These are phyloP conservation scores for Mongoloraphidia duomilia DNA, from an alignment of 2,888 invertebrate genomes.

Conservation along the genomic window DNA sequence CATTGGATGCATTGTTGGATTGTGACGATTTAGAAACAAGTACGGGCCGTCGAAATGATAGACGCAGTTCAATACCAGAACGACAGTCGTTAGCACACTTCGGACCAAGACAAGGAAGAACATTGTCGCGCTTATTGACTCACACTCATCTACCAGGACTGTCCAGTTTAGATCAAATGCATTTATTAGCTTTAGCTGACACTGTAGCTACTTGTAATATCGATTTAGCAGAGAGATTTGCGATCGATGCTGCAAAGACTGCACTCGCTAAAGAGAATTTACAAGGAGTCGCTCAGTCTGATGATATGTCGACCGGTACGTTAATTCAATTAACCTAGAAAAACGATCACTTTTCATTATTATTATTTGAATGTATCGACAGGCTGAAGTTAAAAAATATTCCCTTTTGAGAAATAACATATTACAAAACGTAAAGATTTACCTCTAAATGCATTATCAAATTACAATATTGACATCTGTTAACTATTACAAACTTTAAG, in stretches of 20 bases:
- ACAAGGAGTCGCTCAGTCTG: conserved; percentile 33
- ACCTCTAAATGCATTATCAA: too few species aligned
- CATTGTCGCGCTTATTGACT: conserved; percentile 78
- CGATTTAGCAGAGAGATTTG: conserved; percentile 71
- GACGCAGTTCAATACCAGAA: conserved; percentile 56
- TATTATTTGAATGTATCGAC: too few species aligned
- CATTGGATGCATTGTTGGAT: conserved; percentile 62
- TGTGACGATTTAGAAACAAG: conserved; percentile 40
- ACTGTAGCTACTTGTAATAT: conserved; percentile 90
- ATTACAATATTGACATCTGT: too few species aligned
- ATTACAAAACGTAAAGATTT: too few species aligned
- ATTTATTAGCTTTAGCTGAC: conserved; percentile 93
- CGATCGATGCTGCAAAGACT: conserved; percentile 51
- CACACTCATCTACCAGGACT: conserved; percentile 90
- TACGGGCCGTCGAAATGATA: conserved; percentile 38
- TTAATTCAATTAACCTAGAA: neutral
- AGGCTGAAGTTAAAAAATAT: too few species aligned
- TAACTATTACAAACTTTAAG: too few species aligned
- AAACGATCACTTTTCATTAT: too few species aligned
- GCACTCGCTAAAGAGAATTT: conserved; percentile 51
- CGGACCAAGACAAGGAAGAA: conserved; percentile 72
- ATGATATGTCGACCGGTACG: conserved; percentile 36
- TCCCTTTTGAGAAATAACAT: too few species aligned
- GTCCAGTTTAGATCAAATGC: conserved; percentile 98
- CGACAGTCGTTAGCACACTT: conserved; percentile 69